These are phyloP conservation scores for Caenorhabditis brenneri DNA, from an alignment of 1,140 invertebrate genomes.

Conservation along the genomic window DNA sequence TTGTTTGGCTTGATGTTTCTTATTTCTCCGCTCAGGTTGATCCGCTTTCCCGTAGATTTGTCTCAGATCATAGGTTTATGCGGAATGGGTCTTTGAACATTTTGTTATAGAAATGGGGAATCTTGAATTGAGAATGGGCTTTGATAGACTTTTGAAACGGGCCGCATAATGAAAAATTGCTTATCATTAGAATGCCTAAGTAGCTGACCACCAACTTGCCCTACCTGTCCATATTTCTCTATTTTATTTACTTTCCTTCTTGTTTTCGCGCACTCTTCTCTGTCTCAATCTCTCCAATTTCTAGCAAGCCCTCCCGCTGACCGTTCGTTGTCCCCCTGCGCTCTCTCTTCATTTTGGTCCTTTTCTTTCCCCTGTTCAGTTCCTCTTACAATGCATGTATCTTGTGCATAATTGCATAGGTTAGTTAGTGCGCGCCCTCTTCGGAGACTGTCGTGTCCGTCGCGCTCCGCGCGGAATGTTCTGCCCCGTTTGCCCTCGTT, in stretches of 20 bases:
- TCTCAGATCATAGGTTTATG: not conserved
- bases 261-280: conserved; percentile 27
- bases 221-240: conserved; percentile 5
- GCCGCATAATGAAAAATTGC: no score
- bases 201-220: not conserved
- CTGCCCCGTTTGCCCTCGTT: not conserved
- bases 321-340: not conserved
- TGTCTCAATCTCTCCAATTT: not conserved
- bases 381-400: conserved; percentile 28
- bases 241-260: conserved; percentile 38
- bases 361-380: not conserved
- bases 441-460: conserved; percentile 3
- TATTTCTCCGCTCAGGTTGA: not conserved
- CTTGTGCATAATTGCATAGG: conserved; percentile 42
- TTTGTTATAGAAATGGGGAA: no score
- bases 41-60: not conserved
- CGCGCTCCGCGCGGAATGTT: conserved; percentile 36
- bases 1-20: not conserved
- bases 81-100: no score
- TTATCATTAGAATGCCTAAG: not conserved
- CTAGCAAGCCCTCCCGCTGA: not conserved
- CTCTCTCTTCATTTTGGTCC: not conserved
- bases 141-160: no score
- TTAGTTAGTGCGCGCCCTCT: conserved; percentile 8
- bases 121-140: no score